These are phyloP conservation scores for Paraescarpia echinospica DNA, from an alignment of 1,140 invertebrate genomes.

Conservation along the genomic window DNA sequence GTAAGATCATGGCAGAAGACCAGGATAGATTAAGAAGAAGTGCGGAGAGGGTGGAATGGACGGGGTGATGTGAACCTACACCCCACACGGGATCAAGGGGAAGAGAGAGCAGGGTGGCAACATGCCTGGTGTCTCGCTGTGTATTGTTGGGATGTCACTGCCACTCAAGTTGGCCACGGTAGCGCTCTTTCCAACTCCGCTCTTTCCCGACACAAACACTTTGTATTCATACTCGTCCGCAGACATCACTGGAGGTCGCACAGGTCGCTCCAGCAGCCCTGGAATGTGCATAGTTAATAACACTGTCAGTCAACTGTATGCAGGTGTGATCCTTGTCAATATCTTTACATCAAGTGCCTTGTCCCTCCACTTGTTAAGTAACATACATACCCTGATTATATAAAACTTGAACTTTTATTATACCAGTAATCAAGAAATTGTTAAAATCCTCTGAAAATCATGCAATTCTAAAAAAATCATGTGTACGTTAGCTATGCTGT, in stretches of 20 bases:
- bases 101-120: neutral
- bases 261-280: conserved; percentile 27
- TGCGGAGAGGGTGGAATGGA: too few species aligned
- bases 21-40: too few species aligned
- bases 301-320: neutral
- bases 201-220: conserved; percentile 64
- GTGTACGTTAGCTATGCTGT: neutral
- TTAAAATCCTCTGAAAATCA: neutral
- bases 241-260: conserved; percentile 22
- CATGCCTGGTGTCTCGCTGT: conserved; percentile 61
- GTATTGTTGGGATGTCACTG: conserved; percentile 43
- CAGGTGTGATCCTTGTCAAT: too few species aligned
- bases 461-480: neutral
- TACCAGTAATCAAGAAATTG: too few species aligned
- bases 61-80: too few species aligned
- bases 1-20: too few species aligned
- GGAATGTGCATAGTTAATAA: neutral
- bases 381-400: too few species aligned
- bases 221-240: conserved; percentile 66
- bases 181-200: conserved; percentile 64
- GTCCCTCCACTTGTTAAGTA: too few species aligned
- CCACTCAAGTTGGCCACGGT: conserved; percentile 63
- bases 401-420: too few species aligned
- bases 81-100: too few species aligned
- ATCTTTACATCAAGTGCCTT: too few species aligned